phyloP scores from a whole-genome alignment of 1,140 invertebrate species.

The Steinernema feltiae region DNA sequence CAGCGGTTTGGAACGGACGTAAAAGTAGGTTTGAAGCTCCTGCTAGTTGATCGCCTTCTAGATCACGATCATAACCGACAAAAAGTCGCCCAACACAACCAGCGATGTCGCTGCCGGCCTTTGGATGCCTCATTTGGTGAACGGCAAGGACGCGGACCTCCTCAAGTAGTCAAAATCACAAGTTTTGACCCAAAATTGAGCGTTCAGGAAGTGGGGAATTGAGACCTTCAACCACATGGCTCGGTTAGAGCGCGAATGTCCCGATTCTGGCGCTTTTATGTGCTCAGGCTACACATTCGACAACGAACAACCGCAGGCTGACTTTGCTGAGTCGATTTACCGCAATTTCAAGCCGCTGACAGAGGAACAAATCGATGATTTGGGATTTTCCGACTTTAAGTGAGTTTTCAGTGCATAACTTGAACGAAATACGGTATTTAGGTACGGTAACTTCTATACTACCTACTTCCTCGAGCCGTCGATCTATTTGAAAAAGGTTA shows the following conservation, averaged over 20 bases:
- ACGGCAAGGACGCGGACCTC: slow-evolving; percentile 63
- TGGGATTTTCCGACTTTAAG: neutral
- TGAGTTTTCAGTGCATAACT: neutral
- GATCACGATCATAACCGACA: slow-evolving; percentile 67
- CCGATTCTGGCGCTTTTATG: neutral
- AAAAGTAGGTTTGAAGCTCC: slow-evolving; percentile 20
- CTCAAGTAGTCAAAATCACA: slow-evolving; percentile 60
- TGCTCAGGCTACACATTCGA: neutral
- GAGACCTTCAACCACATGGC: slow-evolving; percentile 3
- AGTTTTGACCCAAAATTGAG: neutral
- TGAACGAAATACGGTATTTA: slow-evolving; percentile 9
- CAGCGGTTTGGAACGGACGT: neutral
- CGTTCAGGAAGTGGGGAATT: neutral
- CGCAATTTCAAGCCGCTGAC: neutral
- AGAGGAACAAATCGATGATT: neutral
- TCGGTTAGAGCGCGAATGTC: neutral
- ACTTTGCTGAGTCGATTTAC: neutral
- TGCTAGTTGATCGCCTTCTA: neutral
- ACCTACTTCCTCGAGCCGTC: slow-evolving; percentile 37
- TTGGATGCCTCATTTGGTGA: slow-evolving; percentile 68
- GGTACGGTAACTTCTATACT: slow-evolving; percentile 42
- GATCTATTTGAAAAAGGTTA: slow-evolving; percentile 38
- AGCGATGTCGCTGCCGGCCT: slow-evolving; percentile 72
- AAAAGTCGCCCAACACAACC: slow-evolving; percentile 70
- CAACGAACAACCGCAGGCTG: neutral